A percentile compares a stretch with the other conserved stretches of the same genome.
Conservation (phyloP, 2,888 invertebrate species). For the Pogonocherus hispidulus region DNA sequence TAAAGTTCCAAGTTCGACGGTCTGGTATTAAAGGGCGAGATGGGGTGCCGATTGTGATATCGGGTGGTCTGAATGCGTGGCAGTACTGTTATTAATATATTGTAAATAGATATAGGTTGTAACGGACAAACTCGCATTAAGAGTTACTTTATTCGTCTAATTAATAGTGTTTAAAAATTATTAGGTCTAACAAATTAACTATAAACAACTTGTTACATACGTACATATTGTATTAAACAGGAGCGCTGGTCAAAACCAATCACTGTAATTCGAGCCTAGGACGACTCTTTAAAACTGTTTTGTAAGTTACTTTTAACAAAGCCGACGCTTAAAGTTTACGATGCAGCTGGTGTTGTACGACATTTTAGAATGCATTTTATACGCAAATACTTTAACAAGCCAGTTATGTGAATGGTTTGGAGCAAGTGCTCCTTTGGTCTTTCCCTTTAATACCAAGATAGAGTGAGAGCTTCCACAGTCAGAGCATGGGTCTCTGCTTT, state of each 20-base stretch:
- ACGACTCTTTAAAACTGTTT: slow-evolving; percentile 4
- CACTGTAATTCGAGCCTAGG: not conserved
- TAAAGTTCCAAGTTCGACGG: slow-evolving; percentile 56
- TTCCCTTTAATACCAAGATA: slow-evolving; percentile 68
- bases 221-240: slow-evolving; percentile 52
- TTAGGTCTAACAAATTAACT: slow-evolving; percentile 62
- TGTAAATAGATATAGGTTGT: slow-evolving; percentile 58
- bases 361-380: not conserved
- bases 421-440: slow-evolving; percentile 57
- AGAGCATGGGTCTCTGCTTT: slow-evolving; percentile 69
- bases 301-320: not conserved
- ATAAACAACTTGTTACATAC: slow-evolving; percentile 62
- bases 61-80: slow-evolving; percentile 60
- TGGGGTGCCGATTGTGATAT: slow-evolving; percentile 65
- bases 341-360: not conserved
- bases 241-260: slow-evolving; percentile 45
- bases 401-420: slow-evolving; percentile 34
- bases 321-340: not conserved
- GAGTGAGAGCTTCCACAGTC: slow-evolving; percentile 69
- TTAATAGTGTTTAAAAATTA: slow-evolving; percentile 60
- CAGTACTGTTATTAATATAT: slow-evolving; percentile 52
- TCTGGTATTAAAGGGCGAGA: slow-evolving; percentile 69
- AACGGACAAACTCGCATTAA: slow-evolving; percentile 60
- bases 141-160: slow-evolving; percentile 63
- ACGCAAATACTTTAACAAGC: not conserved